Conservation (phyloP, 2,113 vertebrate species). For the Mormyrus iriodes region DNA sequence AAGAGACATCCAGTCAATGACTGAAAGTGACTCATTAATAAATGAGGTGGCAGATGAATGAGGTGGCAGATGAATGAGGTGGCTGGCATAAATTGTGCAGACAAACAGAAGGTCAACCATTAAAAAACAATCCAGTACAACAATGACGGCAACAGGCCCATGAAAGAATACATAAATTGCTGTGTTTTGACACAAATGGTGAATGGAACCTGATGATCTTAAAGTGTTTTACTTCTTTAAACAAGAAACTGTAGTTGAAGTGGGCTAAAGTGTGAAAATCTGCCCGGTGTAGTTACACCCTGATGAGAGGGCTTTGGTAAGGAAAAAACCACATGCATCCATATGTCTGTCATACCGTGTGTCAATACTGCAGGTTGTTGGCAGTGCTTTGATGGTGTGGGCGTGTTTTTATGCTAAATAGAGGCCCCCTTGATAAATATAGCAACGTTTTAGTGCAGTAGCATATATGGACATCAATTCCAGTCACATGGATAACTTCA, state of each 20-base stretch:
- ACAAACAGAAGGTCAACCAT: neutral
- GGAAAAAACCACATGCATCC: neutral
- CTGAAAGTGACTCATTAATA: neutral
- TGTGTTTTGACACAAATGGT: neutral
- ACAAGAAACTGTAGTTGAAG: neutral
- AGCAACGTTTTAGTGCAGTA: neutral
- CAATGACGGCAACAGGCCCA: neutral
- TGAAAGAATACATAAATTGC: neutral
- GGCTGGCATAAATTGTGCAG: neutral
- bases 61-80: neutral
- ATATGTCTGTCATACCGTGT: neutral
- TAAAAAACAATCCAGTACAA: neutral
- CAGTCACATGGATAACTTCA: neutral
- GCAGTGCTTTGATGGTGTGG: neutral
- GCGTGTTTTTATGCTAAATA: neutral
- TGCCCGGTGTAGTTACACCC: neutral
- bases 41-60: neutral
- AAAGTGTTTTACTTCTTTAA: neutral
- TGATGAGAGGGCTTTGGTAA: neutral
- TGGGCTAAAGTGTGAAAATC: neutral
- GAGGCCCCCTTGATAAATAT: no score
- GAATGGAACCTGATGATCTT: neutral
- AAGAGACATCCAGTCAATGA: neutral
- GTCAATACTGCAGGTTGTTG: neutral
- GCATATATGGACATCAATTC: neutral